Base-by-base conservation (phyloP, 2,797 vertebrate species). In the Merluccius polli region DNA sequence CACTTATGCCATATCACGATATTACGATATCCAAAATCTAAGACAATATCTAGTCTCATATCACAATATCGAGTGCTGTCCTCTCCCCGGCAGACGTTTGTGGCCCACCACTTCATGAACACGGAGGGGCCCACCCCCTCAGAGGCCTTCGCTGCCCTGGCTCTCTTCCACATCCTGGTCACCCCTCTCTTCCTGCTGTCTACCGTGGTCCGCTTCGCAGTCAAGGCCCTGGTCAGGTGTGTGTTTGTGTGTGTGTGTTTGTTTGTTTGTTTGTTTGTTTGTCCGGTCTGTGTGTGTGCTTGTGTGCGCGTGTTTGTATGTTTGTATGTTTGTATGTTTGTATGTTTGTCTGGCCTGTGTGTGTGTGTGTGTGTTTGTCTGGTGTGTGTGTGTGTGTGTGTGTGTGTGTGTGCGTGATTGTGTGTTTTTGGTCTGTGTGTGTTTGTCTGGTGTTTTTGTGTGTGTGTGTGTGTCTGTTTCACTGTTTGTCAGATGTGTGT, bases 11-110 rank as follows among this genome's bases (percentile, higher is more conserved):
- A n/a, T n/a, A n/a, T n/a, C n/a, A n/a, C n/a, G n/a, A n/a, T n/a
- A n/a, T n/a, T n/a, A n/a, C n/a, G n/a, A n/a, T n/a, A n/a, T n/a
- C n/a, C n/a, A n/a, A n/a, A n/a, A n/a, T n/a, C n/a, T n/a, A n/a
- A n/a, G n/a, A n/a, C n/a, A n/a, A n/a, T n/a, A n/a, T n/a, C n/a
- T n/a, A n/a, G n/a, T n/a, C n/a, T n/a, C n/a, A n/a, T n/a, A n/a
- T n/a, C n/a, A n/a, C n/a, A n/a, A n/a, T n/a, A n/a, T n/a, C n/a
- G n/a, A n/a, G n/a, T n/a, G n/a, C n/a, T n/a, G n/a, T n/a, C n/a
- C n/a, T n/a, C n/a, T n/a, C n/a, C n/a, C n/a, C n/a, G n/a, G n/a
- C 48, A 99, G 97, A 99, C 98, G 0, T 99, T 99, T 74, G 96
- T 97, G 89, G 95, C 91, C 0, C 91, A 97, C 0, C 91, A 95